Evolutionary conservation across 2,888 invertebrate species (phyloP).

Genomic region (Eilema depressum): DNA sequence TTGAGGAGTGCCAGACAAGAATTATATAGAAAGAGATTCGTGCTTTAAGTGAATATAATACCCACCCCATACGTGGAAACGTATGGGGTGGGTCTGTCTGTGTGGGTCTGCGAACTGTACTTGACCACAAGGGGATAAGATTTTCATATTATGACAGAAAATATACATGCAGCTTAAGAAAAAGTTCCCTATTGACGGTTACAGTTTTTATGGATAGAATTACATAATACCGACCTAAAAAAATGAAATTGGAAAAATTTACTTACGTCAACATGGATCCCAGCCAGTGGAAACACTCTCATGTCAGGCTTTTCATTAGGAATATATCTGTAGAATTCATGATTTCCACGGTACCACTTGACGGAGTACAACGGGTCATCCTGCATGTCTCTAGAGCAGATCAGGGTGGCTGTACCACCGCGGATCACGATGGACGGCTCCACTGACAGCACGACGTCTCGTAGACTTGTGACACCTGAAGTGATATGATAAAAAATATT

Average conservation of each 20-base stretch:
- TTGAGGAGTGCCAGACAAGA: too few relatives aligned
- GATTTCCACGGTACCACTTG: slow-evolving; percentile 94
- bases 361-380: slow-evolving; percentile 92
- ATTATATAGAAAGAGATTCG: too few relatives aligned
- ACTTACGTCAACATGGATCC: slow-evolving; percentile 94
- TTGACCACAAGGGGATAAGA: too few relatives aligned
- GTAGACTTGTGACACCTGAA: slow-evolving; percentile 89
- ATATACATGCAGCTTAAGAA: neutral
- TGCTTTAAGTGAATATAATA: too few relatives aligned
- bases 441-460: slow-evolving; percentile 90
- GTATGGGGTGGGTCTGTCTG: too few relatives aligned
- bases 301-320: slow-evolving; percentile 91
- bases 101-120: too few relatives aligned
- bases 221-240: neutral
- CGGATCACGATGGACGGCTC: slow-evolving; percentile 90
- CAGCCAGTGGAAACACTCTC: slow-evolving; percentile 91
- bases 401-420: slow-evolving; percentile 89
- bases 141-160: too few relatives aligned
- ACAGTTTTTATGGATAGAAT: too few relatives aligned
- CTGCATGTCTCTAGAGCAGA: slow-evolving; percentile 92
- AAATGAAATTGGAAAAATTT: neutral
- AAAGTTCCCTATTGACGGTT: too few relatives aligned
- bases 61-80: too few relatives aligned
- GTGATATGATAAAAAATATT: slow-evolving; percentile 25
- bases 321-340: slow-evolving; percentile 94